These are phyloP conservation scores for Odontesthes bonariensis DNA, from an alignment of 2,113 vertebrate species.

Conservation along the genomic window DNA sequence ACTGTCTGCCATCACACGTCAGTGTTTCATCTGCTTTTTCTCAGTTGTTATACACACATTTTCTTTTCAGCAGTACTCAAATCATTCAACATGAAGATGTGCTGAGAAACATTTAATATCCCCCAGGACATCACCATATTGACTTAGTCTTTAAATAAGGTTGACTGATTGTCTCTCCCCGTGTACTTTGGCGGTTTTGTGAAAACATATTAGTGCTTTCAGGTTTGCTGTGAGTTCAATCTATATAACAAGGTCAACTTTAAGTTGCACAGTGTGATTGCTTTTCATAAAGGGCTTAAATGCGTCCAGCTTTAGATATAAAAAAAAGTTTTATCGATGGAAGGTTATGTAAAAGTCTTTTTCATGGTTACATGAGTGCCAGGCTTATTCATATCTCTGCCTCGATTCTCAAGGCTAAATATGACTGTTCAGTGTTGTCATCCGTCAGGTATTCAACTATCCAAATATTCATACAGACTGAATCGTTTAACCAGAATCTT, in stretches of 20 bases:
- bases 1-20: background rate
- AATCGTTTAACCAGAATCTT: no score
- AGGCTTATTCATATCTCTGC: no score
- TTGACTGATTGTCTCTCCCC: background rate
- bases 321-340: no score
- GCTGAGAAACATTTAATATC: constrained; percentile 34
- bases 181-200: background rate
- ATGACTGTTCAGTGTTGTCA: no score
- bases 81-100: constrained; percentile 3
- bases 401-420: no score
- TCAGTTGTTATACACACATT: background rate
- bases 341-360: no score
- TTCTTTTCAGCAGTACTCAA: background rate
- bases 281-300: background rate
- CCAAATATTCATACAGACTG: no score
- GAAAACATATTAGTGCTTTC: background rate
- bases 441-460: no score
- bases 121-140: constrained; percentile 8
- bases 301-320: no score
- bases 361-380: no score
- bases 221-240: constrained; percentile 15
- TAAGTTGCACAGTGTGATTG: background rate
- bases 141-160: constrained; percentile 9
- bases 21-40: constrained; percentile 8
- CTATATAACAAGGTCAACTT: constrained; percentile 25